Evolutionary conservation across 2,888 invertebrate species (phyloP).

Genomic region (Drosophila cognata): DNA sequence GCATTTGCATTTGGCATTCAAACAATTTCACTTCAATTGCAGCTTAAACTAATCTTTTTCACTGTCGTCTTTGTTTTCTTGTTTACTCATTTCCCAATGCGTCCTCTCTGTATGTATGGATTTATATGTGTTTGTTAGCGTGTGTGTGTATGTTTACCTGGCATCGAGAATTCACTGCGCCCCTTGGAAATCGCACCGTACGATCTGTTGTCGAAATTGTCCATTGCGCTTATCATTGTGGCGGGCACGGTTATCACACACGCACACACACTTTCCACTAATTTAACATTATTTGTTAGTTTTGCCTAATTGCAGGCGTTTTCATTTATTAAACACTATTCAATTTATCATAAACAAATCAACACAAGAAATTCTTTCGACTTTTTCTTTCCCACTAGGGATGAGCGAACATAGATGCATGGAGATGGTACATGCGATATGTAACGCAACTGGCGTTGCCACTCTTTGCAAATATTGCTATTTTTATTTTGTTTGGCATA

Average conservation of each 20-base stretch:
- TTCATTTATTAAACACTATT: slow-evolving; percentile 70
- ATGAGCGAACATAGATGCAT: slow-evolving; percentile 26
- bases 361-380: slow-evolving; percentile 60
- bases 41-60: slow-evolving; percentile 59
- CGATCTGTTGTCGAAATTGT: slow-evolving; percentile 83
- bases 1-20: slow-evolving; percentile 47
- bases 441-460: slow-evolving; percentile 16
- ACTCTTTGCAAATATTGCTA: neutral
- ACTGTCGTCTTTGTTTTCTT: slow-evolving; percentile 54
- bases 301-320: slow-evolving; percentile 34
- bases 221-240: slow-evolving; percentile 84
- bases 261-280: slow-evolving; percentile 53
- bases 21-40: slow-evolving; percentile 61
- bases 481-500: neutral
- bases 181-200: slow-evolving; percentile 84
- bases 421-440: slow-evolving; percentile 23
- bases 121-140: slow-evolving; percentile 3
- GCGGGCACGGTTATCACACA: slow-evolving; percentile 56
- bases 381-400: slow-evolving; percentile 67
- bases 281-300: slow-evolving; percentile 54
- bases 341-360: slow-evolving; percentile 57
- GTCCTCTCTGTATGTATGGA: slow-evolving; percentile 23
- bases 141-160: slow-evolving; percentile 77
- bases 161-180: slow-evolving; percentile 84
- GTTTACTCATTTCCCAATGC: slow-evolving; percentile 42